Conservation (phyloP, 2,113 vertebrate genomes). For the Ammodramus savannarum region DNA sequence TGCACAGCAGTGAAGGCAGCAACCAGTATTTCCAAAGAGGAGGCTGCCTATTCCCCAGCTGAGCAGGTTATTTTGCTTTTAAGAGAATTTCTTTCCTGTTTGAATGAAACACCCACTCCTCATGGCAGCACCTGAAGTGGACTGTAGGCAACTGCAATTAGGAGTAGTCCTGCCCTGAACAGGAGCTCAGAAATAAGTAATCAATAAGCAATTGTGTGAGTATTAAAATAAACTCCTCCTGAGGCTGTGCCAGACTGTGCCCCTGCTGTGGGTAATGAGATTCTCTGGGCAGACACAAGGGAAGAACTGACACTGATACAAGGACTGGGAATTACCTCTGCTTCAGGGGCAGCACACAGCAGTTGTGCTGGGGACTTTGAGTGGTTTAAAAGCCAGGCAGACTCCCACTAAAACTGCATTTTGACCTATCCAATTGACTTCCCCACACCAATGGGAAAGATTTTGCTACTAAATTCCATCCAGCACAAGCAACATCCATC, state of each 20-base stretch:
- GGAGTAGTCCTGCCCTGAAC: background rate
- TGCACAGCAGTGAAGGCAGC: background rate
- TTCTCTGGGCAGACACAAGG: background rate
- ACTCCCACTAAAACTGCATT: background rate
- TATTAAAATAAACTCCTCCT: no score
- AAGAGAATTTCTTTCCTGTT: background rate
- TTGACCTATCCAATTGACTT: background rate
- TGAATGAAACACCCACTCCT: background rate
- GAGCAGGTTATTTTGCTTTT: background rate
- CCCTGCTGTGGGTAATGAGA: fast-evolving
- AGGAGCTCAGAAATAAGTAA: background rate
- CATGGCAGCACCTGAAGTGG: background rate
- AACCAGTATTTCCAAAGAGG: background rate
- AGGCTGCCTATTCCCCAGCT: background rate
- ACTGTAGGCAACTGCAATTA: background rate
- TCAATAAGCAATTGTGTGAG: no score
- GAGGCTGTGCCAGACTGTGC: background rate
- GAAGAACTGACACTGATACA: fast-evolving
- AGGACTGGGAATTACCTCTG: background rate
- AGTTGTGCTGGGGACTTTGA: background rate
- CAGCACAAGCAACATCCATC: background rate
- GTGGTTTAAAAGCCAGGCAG: background rate
- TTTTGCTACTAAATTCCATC: background rate
- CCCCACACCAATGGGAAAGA: background rate
- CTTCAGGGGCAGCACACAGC: background rate